A percentile compares a stretch with the other conserved stretches of the same genome.
These are phyloP conservation scores for Equus quagga DNA, from an alignment of 2,113 vertebrate species.

Conservation along the genomic window DNA sequence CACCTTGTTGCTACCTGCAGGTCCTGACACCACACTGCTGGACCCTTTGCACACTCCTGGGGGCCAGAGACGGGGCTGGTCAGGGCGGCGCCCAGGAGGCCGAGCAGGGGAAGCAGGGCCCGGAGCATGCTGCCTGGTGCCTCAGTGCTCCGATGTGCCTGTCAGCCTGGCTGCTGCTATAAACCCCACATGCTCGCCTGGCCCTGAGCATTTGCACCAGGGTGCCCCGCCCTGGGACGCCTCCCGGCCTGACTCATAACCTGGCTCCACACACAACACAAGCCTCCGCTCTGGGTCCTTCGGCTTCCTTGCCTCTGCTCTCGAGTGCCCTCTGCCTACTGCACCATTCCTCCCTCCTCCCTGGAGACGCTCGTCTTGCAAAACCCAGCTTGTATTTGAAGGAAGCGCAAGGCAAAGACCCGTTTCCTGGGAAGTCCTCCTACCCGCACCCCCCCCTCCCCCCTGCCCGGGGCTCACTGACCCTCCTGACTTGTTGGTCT, in stretches of 20 bases:
- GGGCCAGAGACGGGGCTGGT: not conserved
- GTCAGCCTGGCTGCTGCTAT: not conserved
- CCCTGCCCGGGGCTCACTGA: fast-evolving
- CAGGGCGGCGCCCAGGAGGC: not conserved
- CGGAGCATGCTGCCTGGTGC: not conserved
- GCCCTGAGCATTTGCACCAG: not conserved
- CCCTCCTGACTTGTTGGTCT: no score
- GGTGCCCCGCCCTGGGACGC: not conserved
- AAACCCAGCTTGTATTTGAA: not conserved
- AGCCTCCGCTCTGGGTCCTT: not conserved
- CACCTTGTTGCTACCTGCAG: not conserved
- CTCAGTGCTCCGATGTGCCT: fast-evolving
- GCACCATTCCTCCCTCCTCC: fast-evolving
- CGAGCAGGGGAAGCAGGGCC: constrained; percentile 6
- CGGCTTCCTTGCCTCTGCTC: not conserved
- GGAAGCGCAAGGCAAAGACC: not conserved
- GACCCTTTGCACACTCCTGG: not conserved
- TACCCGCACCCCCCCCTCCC: not conserved
- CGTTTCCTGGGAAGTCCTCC: no score
- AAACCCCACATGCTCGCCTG: not conserved
- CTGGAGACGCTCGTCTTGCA: not conserved
- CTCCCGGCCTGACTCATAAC: not conserved
- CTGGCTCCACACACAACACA: not conserved
- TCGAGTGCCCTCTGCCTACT: no score
- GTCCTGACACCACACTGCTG: not conserved